Percentiles rank a stretch among this genome's conserved stretches.
Evolutionary conservation across 92 coral and sea anemone species (phyloP).

Genomic region (Actinernus sp.): DNA sequence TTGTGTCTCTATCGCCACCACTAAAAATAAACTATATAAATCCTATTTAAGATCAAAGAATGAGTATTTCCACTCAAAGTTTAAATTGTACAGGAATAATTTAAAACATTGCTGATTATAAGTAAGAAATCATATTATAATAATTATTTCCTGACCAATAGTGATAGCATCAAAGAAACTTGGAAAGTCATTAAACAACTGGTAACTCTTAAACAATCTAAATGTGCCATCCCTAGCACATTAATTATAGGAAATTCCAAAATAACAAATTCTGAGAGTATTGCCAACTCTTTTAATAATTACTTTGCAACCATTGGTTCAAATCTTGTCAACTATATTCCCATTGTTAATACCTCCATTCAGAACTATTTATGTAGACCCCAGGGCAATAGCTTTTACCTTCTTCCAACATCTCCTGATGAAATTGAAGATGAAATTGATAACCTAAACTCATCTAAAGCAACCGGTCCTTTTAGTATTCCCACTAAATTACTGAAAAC

Average conservation of each 20-base stretch:
- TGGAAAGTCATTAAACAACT: constrained; percentile 43
- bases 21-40: too few relatives aligned
- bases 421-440: constrained; percentile 49
- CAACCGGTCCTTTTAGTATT: constrained; percentile 26
- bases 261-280: constrained; percentile 16
- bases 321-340: constrained; percentile 13
- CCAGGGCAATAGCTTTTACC: constrained; percentile 6
- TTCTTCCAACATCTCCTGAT: neutral
- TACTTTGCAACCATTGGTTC: constrained; percentile 32
- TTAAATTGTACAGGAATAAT: constrained; percentile 25
- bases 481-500: constrained; percentile 3
- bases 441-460: constrained; percentile 3
- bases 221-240: neutral
- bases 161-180: constrained; percentile 22
- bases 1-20: too few relatives aligned
- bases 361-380: too few relatives aligned
- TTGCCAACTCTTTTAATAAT: constrained; percentile 22
- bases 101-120: constrained; percentile 22
- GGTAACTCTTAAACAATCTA: neutral
- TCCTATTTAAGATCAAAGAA: too few relatives aligned
- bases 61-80: constrained; percentile 14
- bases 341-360: constrained; percentile 7
- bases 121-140: constrained; percentile 31
- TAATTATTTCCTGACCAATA: constrained; percentile 20
- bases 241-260: constrained; percentile 11